Conservation (phyloP, 2,797 vertebrate genomes). For the Danio jaintianensis region DNA sequence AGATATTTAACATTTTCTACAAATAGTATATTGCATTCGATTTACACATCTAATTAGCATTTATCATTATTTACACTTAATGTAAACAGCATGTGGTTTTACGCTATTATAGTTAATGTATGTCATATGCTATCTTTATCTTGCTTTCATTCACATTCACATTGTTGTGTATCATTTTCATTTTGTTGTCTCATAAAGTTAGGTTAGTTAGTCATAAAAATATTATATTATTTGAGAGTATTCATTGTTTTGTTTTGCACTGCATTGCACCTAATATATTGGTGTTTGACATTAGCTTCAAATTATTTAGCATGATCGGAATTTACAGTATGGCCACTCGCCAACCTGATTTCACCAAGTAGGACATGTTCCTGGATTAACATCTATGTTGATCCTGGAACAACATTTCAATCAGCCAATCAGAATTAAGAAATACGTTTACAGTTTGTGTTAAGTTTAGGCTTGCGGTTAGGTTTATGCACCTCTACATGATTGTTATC, state of each 20-base stretch:
- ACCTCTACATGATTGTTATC: too few relatives aligned
- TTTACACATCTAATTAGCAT: not conserved
- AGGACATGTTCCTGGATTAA: too few relatives aligned
- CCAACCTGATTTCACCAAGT: too few relatives aligned
- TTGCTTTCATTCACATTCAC: too few relatives aligned
- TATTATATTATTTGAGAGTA: not conserved
- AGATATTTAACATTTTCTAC: not conserved
- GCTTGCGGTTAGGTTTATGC: too few relatives aligned
- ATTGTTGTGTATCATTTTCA: too few relatives aligned
- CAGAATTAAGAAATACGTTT: too few relatives aligned
- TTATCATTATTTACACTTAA: not conserved
- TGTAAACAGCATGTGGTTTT: not conserved
- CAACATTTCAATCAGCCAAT: too few relatives aligned
- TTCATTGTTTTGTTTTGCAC: not conserved
- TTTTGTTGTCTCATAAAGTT: too few relatives aligned
- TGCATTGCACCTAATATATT: not conserved
- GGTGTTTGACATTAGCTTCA: not conserved
- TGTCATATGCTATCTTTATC: not conserved
- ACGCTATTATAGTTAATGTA: not conserved
- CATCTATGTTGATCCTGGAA: too few relatives aligned
- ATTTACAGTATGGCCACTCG: not conserved
- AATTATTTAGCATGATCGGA: not conserved
- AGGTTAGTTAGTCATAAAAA: too few relatives aligned
- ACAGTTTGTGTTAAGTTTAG: too few relatives aligned
- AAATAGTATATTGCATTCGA: not conserved